phyloP scores from a whole-genome alignment of 2,888 invertebrate species.

The Drosophila atripex region DNA sequence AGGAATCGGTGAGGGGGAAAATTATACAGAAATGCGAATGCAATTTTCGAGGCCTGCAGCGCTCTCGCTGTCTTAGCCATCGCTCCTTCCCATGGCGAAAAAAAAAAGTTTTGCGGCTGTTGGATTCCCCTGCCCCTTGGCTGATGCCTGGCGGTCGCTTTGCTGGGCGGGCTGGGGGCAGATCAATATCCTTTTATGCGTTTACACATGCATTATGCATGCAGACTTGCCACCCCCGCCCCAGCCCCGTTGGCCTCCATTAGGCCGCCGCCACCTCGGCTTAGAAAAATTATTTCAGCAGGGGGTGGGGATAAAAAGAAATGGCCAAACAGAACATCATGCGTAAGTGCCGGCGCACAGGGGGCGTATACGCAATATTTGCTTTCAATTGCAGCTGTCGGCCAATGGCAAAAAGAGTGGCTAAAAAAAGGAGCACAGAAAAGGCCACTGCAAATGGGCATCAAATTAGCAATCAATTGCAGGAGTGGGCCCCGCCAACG shows the following conservation, averaged over 20 bases:
- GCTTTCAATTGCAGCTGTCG: slow-evolving; percentile 76
- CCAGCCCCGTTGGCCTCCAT: slow-evolving; percentile 8
- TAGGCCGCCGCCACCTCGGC: slow-evolving; percentile 38
- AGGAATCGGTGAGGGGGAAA: slow-evolving; percentile 37
- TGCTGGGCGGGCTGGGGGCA: slow-evolving; percentile 70
- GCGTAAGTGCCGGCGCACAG: slow-evolving; percentile 61
- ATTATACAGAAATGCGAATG: slow-evolving; percentile 56
- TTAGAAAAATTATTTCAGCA: slow-evolving; percentile 70
- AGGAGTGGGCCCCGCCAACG: slow-evolving; percentile 24
- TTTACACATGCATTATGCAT: slow-evolving; percentile 46
- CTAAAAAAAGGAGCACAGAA: slow-evolving; percentile 4
- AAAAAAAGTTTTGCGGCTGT: slow-evolving; percentile 68
- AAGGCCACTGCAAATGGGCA: slow-evolving; percentile 47
- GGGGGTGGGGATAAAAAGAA: slow-evolving; percentile 27
- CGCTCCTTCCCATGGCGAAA: slow-evolving; percentile 50
- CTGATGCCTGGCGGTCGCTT: slow-evolving; percentile 72
- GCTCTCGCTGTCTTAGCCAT: slow-evolving; percentile 53
- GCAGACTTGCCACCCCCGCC: slow-evolving; percentile 32
- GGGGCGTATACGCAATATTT: slow-evolving; percentile 76
- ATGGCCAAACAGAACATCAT: slow-evolving; percentile 68
- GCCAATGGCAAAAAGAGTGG: slow-evolving; percentile 42
- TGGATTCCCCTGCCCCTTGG: slow-evolving; percentile 10
- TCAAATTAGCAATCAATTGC: slow-evolving; percentile 67
- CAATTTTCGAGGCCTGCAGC: slow-evolving; percentile 68
- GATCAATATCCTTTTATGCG: slow-evolving; percentile 81